These are phyloP conservation scores for Dasypolia templi DNA, from an alignment of 2,888 invertebrate species.

Conservation along the genomic window DNA sequence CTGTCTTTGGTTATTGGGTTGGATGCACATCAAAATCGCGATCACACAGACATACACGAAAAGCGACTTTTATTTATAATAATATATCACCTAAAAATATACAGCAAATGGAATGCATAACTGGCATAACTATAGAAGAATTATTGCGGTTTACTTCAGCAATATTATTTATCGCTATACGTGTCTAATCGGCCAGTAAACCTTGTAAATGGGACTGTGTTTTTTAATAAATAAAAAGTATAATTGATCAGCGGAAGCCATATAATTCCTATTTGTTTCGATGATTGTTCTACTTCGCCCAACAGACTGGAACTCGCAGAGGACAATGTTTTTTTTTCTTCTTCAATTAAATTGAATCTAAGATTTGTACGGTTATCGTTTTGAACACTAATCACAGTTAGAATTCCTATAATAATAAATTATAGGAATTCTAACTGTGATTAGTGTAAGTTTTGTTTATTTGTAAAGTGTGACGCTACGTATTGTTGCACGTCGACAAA, in stretches of 20 bases:
- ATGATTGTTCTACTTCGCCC: constrained; percentile 58
- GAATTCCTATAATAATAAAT: no score
- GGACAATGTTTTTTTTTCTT: constrained; percentile 60
- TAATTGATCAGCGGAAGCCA: constrained; percentile 86
- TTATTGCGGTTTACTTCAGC: constrained; percentile 71
- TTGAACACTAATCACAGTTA: constrained; percentile 30
- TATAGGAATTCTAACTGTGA: constrained; percentile 56
- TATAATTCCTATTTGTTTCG: constrained; percentile 79
- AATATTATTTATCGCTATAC: constrained; percentile 77
- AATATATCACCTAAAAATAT: constrained; percentile 11
- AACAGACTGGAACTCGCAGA: constrained; percentile 64
- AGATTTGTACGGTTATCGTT: constrained; percentile 46
- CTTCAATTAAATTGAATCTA: constrained; percentile 31
- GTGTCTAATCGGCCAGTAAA: constrained; percentile 84
- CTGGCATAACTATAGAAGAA: constrained; percentile 55
- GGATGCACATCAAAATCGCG: not conserved
- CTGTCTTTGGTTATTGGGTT: no score
- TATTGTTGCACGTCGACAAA: constrained; percentile 40
- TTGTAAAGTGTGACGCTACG: constrained; percentile 24
- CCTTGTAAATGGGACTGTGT: constrained; percentile 78
- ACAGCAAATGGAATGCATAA: constrained; percentile 39
- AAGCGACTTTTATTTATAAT: not conserved
- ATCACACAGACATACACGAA: not conserved
- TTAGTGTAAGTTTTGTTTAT: constrained; percentile 44
- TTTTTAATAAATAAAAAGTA: constrained; percentile 79